Evolutionary conservation across 2,888 invertebrate species (phyloP).

Genomic region (Taphrorychus bicolor): DNA sequence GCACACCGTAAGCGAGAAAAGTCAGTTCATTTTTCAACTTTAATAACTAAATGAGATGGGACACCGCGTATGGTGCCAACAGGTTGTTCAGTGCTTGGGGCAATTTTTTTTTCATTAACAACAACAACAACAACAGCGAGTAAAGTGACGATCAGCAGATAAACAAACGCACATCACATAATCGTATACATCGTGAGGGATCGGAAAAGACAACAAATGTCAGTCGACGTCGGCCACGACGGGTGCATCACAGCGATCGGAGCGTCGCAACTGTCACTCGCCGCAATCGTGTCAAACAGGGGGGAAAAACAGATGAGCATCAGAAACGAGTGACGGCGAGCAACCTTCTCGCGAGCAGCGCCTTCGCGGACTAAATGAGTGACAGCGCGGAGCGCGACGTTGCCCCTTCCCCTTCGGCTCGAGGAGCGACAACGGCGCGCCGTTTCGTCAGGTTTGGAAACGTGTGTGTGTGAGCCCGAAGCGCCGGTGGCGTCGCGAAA

Average conservation of each 20-base stretch:
- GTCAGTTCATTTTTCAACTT: not conserved
- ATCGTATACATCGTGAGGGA: conserved; percentile 37
- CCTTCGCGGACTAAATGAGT: conserved; percentile 61
- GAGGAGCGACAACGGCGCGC: conserved; percentile 49
- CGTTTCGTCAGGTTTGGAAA: conserved; percentile 55
- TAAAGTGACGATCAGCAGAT: not conserved
- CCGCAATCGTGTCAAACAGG: conserved; percentile 20
- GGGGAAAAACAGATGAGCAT: conserved; percentile 29
- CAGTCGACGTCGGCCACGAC: conserved; percentile 33
- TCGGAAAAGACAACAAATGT: conserved; percentile 33
- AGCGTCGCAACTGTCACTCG: conserved; percentile 34
- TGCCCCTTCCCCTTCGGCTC: conserved; percentile 53
- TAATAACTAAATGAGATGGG: no score
- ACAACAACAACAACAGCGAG: conserved; percentile 6
- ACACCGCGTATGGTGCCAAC: no score
- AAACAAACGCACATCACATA: conserved; percentile 37
- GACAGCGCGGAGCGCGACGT: conserved; percentile 58
- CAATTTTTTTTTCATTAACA: conserved; percentile 1
- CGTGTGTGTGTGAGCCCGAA: conserved; percentile 45
- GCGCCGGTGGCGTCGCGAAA: conserved; percentile 56
- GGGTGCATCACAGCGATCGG: conserved; percentile 26
- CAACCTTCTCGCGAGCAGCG: conserved; percentile 55
- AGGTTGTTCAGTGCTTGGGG: not conserved
- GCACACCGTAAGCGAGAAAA: conserved; percentile 18
- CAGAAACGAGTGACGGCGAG: conserved; percentile 46